phyloP scores from a whole-genome alignment of 2,888 invertebrate species.

The Elmis aenea region DNA sequence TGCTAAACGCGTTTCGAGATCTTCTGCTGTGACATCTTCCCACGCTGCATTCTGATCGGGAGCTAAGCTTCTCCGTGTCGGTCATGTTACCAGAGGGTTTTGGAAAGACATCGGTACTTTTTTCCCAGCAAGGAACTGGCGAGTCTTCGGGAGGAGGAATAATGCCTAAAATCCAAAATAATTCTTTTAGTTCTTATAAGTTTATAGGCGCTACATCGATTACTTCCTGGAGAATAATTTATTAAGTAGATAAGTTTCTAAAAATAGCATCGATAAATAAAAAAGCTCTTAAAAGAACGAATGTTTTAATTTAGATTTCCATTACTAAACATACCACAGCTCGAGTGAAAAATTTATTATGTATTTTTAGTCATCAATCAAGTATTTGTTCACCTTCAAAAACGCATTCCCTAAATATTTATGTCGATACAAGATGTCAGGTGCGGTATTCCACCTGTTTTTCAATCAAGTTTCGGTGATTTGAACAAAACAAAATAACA shows the following conservation, averaged over 20 bases:
- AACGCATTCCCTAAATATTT: too few species aligned
- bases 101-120: constrained; percentile 75
- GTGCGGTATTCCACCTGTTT: too few species aligned
- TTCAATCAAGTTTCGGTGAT: too few species aligned
- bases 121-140: constrained; percentile 74
- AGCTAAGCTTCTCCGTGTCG: constrained; percentile 64
- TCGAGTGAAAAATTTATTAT: too few species aligned
- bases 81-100: constrained; percentile 77
- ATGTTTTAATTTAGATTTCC: too few species aligned
- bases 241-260: neutral
- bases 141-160: constrained; percentile 52
- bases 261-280: too few species aligned
- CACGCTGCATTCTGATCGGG: constrained; percentile 65
- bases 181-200: neutral
- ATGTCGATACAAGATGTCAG: too few species aligned
- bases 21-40: constrained; percentile 45
- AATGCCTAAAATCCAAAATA: constrained; percentile 32
- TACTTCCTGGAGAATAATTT: neutral
- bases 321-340: too few species aligned
- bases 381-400: too few species aligned
- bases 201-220: neutral
- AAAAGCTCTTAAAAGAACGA: too few species aligned
- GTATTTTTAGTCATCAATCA: too few species aligned
- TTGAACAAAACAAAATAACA: too few species aligned
- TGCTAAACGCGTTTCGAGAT: constrained; percentile 37